Conservation (phyloP, 2,888 invertebrate species). For the Coelopa pilipes region DNA sequence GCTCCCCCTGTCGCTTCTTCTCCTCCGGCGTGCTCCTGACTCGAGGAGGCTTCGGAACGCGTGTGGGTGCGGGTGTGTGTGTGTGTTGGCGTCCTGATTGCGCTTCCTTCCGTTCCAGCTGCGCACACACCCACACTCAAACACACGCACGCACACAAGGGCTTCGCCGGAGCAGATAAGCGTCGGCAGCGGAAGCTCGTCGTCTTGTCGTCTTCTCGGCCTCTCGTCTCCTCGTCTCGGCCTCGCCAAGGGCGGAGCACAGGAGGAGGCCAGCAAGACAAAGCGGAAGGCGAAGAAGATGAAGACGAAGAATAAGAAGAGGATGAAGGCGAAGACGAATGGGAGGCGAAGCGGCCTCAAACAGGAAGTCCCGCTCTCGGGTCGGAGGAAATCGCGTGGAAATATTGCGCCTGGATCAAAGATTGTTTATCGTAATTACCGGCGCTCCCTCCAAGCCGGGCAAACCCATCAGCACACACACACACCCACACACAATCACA, state of each 20-base stretch:
- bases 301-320: neutral
- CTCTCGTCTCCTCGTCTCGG: no score
- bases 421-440: constrained; percentile 39
- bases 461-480: constrained; percentile 18
- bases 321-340: neutral
- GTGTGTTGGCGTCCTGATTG: constrained; percentile 22
- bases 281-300: neutral
- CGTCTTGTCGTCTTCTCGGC: no score
- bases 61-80: constrained; percentile 4
- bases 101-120: constrained; percentile 18
- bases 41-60: neutral
- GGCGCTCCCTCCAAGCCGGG: neutral
- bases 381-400: constrained; percentile 37
- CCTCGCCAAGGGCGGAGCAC: neutral
- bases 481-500: constrained; percentile 4
- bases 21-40: neutral
- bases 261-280: neutral
- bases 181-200: constrained; percentile 11
- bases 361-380: neutral
- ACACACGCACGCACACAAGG: constrained; percentile 18
- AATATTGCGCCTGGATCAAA: constrained; percentile 38
- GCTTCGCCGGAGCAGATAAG: constrained; percentile 17
- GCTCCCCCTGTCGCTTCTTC: neutral
- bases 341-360: neutral
- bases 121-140: neutral